phyloP scores from a whole-genome alignment of 2,797 vertebrate genomes.

The Cuculus canorus region DNA sequence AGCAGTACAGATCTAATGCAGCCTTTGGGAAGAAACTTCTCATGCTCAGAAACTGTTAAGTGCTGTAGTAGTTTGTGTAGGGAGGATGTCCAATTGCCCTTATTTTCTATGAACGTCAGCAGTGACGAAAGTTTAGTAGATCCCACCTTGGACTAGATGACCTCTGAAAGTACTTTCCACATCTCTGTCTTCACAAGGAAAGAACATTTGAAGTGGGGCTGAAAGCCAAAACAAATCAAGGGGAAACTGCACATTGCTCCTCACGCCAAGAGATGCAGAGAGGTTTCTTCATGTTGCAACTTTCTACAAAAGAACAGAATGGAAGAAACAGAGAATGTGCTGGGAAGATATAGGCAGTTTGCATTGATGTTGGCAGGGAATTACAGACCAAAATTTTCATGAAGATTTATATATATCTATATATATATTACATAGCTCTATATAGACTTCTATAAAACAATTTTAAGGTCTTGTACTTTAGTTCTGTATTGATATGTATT shows the following conservation, averaged over 20 bases:
- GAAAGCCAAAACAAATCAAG: conserved; percentile 2
- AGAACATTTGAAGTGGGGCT: background rate
- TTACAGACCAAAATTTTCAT: background rate
- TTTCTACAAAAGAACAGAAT: background rate
- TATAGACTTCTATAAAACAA: background rate
- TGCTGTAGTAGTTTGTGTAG: background rate
- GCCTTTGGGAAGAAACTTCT: background rate
- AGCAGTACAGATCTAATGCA: background rate
- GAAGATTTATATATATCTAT: background rate
- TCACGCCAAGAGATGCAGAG: background rate
- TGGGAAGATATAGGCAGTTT: background rate
- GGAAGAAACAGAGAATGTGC: background rate
- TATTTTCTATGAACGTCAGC: background rate
- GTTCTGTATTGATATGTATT: background rate
- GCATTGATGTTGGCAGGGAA: background rate
- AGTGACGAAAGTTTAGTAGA: background rate
- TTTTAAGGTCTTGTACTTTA: background rate
- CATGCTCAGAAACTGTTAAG: background rate
- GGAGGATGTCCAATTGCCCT: background rate
- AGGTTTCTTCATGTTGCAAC: background rate
- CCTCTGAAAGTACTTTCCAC: conserved; percentile 3
- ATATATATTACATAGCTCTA: background rate
- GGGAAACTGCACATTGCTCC: background rate
- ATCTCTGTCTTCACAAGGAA: background rate
- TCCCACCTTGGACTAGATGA: conserved; percentile 33